phyloP scores from a whole-genome alignment of 2,113 vertebrate genomes.

The Hippocampus barbouri region DNA sequence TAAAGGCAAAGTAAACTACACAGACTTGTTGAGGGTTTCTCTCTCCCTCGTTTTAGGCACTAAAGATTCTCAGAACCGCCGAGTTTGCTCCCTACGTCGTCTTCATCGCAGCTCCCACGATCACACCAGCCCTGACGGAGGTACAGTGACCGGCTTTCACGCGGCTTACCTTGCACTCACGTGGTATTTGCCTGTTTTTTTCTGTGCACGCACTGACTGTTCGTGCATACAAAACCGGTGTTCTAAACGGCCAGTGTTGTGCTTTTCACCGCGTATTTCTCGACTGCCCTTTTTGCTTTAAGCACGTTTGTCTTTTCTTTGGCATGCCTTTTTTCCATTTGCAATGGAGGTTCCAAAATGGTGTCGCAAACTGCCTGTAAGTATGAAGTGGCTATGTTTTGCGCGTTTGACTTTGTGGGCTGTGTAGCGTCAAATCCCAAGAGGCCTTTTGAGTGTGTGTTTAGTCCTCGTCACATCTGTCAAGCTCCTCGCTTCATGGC shows the following conservation, averaged over 20 bases:
- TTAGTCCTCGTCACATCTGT: background rate
- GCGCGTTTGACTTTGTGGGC: slow-evolving; percentile 4
- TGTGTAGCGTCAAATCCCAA: slow-evolving; percentile 2
- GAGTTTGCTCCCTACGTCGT: slow-evolving; percentile 67
- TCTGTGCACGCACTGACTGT: background rate
- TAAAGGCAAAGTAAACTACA: background rate
- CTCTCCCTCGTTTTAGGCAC: slow-evolving; percentile 41
- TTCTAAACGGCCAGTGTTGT: background rate
- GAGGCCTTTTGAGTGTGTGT: background rate
- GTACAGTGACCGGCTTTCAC: slow-evolving; percentile 18
- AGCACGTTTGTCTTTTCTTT: slow-evolving; percentile 55
- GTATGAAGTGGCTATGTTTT: slow-evolving; percentile 27
- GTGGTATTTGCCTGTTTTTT: slow-evolving; percentile 10
- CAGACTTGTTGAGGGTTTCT: background rate
- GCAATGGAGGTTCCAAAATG: slow-evolving; percentile 61
- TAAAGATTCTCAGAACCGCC: slow-evolving; percentile 68
- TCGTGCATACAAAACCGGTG: background rate
- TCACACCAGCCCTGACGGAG: slow-evolving; percentile 64
- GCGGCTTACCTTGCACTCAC: background rate
- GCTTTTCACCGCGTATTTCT: background rate
- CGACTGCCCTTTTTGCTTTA: slow-evolving; percentile 24
- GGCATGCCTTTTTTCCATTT: slow-evolving; percentile 38
- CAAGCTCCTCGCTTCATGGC: background rate
- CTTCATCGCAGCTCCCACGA: slow-evolving; percentile 66
- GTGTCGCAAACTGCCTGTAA: slow-evolving; percentile 67